A percentile compares a stretch with the other conserved stretches of the same genome.
Evolutionary conservation across 2,888 invertebrate species (phyloP).

Genomic region (Lasioglossum malachurum): DNA sequence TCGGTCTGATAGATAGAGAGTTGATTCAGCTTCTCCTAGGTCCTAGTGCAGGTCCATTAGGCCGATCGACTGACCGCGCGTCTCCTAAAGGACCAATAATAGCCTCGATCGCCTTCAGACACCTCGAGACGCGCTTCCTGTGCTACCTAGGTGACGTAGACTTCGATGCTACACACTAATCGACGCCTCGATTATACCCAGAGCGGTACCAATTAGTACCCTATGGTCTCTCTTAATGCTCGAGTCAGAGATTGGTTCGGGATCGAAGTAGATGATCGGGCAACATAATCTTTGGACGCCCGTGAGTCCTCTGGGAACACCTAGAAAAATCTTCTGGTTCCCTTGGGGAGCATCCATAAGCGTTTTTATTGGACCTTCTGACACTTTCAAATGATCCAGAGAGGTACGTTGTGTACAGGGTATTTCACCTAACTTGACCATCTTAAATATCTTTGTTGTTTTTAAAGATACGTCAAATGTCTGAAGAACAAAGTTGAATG

Average conservation of each 20-base stretch:
- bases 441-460: no score
- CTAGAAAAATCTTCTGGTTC: background rate
- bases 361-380: background rate
- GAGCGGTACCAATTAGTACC: slow-evolving; percentile 66
- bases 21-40: slow-evolving; percentile 28
- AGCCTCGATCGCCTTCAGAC: slow-evolving; percentile 50
- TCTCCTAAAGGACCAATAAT: slow-evolving; percentile 59
- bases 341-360: background rate
- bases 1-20: slow-evolving; percentile 19
- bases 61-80: slow-evolving; percentile 35
- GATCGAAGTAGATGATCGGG: background rate
- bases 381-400: background rate
- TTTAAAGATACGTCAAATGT: no score
- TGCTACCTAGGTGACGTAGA: slow-evolving; percentile 47
- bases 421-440: no score
- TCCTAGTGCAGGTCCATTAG: slow-evolving; percentile 51
- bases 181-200: slow-evolving; percentile 65
- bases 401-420: no score
- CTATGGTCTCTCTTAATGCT: background rate
- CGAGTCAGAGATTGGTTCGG: background rate
- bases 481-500: no score
- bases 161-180: slow-evolving; percentile 62
- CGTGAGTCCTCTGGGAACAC: background rate
- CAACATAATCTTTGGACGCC: background rate
- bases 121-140: slow-evolving; percentile 51